Percentiles rank a stretch among this genome's conserved stretches.
Conservation (phyloP, 2,888 invertebrate species). For the Hesperia comma region DNA sequence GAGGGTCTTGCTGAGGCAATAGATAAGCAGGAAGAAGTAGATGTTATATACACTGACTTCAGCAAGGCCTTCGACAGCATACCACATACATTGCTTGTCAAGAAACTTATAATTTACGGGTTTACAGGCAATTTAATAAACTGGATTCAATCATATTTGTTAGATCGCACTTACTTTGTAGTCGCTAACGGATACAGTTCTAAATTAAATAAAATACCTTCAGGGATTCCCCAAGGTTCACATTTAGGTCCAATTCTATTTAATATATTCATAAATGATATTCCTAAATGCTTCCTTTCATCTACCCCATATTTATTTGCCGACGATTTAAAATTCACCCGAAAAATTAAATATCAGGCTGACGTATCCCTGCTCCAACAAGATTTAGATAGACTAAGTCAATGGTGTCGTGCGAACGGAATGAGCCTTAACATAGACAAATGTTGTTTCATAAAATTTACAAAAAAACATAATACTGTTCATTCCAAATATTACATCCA, state of each 20-base stretch:
- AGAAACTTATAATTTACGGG: slow-evolving; percentile 24
- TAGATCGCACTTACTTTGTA: slow-evolving; percentile 25
- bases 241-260: slow-evolving; percentile 39
- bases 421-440: slow-evolving; percentile 28
- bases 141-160: slow-evolving; percentile 36
- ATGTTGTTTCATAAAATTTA: slow-evolving; percentile 32
- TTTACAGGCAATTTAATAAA: slow-evolving; percentile 20
- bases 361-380: slow-evolving; percentile 29
- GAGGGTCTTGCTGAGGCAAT: slow-evolving; percentile 10
- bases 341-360: slow-evolving; percentile 10
- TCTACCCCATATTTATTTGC: slow-evolving; percentile 28
- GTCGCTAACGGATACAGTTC: slow-evolving; percentile 34
- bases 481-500: slow-evolving; percentile 15
- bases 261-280: slow-evolving; percentile 38
- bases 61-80: slow-evolving; percentile 35
- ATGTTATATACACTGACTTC: slow-evolving; percentile 36
- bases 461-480: slow-evolving; percentile 14
- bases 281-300: slow-evolving; percentile 15
- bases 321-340: slow-evolving; percentile 32
- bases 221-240: slow-evolving; percentile 40
- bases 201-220: slow-evolving; percentile 2
- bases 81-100: slow-evolving; percentile 9
- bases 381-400: slow-evolving; percentile 29
- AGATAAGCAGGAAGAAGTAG: slow-evolving; percentile 18
- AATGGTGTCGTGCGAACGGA: slow-evolving; percentile 29